Base-by-base conservation (phyloP, 2,113 vertebrate genomes). In the Pholis gunnellus region DNA sequence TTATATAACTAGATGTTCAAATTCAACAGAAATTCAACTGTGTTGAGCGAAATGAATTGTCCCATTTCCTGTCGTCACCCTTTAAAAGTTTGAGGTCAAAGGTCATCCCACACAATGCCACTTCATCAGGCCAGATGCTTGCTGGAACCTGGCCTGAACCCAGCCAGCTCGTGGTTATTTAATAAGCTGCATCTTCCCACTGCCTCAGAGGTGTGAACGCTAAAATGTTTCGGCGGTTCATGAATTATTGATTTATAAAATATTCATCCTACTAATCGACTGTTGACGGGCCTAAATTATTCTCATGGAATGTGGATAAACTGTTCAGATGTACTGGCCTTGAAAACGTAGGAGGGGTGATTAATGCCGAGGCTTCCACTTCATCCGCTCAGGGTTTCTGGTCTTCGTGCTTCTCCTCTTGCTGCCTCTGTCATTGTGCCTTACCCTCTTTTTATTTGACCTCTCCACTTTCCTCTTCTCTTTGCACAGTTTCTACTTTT, bases 191-290 rank as follows among this genome's bases (percentile, higher is more conserved):
- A 64, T 66, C 48, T 29, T 73, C 64, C 34, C 7, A 1, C 36
- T 31, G 57, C 22, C 65, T 79, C 65, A 18, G 64, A 64, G 38
- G 38, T 65, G 20, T 40, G 54, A 60, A 25, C 9, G 22, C 63
- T 44, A 9, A 42, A 56, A 29, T 76, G n/a, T 54, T 61, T 38
- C 54, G 34, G 75, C 13, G 38, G 36, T 44, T 56, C 25, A 48
- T 70, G 9, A 63, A 84, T 64, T 54, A 79, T 57, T 44, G 38
- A 74, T 61, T 70, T 13, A 38, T 57, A 9, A 78, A 75, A 65
- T 65, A 71, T 74, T 69, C 46, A 52, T 61, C 56, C 9, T 42
- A 29, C 38, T 67, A 50, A 68, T 68, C 3, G 5, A 40, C 60
- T 36, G 36, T 50, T 31, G 57, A 75, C 27, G 11, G 40, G 31